These are phyloP conservation scores for Dasysyrphus albostriatus DNA, from an alignment of 2,888 invertebrate genomes.

Conservation along the genomic window DNA sequence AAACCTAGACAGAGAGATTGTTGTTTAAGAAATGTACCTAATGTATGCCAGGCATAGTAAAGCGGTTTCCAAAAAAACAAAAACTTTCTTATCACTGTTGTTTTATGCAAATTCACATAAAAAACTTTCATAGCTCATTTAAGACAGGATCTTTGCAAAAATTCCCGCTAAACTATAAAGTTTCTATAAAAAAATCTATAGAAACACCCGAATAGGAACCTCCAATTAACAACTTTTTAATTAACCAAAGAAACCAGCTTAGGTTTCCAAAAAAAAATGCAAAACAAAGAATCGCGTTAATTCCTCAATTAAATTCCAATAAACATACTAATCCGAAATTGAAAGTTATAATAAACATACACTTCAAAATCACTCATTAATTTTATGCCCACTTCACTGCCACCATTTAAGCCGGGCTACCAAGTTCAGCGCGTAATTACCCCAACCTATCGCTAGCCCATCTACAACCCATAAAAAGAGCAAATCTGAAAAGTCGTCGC, in stretches of 20 bases:
- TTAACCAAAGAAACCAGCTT: constrained; percentile 57
- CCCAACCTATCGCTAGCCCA: constrained; percentile 63
- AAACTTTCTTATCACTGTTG: background rate
- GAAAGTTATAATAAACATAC: constrained; percentile 64
- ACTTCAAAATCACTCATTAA: constrained; percentile 67
- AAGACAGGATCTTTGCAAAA: constrained; percentile 13
- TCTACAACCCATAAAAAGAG: constrained; percentile 67
- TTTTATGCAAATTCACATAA: background rate
- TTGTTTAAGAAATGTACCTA: background rate
- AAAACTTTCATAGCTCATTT: background rate
- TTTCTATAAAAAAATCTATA: background rate
- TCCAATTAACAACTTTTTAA: constrained; percentile 53
- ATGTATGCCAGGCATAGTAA: background rate
- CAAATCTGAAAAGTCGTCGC: constrained; percentile 35
- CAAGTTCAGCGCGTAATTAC: constrained; percentile 76
- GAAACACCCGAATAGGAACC: constrained; percentile 28
- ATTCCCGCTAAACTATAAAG: constrained; percentile 9
- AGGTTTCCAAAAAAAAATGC: background rate
- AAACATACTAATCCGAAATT: constrained; percentile 55
- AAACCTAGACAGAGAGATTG: background rate
- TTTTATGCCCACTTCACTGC: constrained; percentile 72
- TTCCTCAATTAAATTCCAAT: constrained; percentile 66
- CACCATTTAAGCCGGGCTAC: constrained; percentile 54
- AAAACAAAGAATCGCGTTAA: constrained; percentile 27
- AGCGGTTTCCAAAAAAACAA: background rate